Base-by-base conservation (phyloP, 2,113 vertebrate genomes). In the Phaethornis superciliosus region DNA sequence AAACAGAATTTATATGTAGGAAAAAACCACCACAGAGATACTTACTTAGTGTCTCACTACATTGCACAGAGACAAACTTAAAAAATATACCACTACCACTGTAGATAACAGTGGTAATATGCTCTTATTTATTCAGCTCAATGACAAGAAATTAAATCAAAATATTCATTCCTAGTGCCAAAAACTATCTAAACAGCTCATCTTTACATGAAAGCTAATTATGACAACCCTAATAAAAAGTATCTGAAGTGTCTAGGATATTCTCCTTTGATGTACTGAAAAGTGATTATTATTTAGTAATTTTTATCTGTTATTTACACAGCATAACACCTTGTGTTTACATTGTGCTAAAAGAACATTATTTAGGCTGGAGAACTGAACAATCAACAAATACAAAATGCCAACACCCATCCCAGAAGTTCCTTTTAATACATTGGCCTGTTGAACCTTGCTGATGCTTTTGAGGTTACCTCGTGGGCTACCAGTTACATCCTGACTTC, bases 161-260 rank as follows among this genome's bases (percentile, higher is more conserved):
- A 83, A 74, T 51, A 80, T 3, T 26, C n/a, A 83, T 76, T 72
- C 70, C 30, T 51, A 52, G 51, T 62, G 30, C 67, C 55, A 80
- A 67, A 79, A 93, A 10, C 32, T 17, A 74, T 47, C 52, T 81
- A 56, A 91, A 44, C 18, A 85, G 63, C 40, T 82, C 54, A 62
- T 62, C 75, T 91, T 96, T 85, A 80, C 40, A 54, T 5, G 51
- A 70, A 90, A 94, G 58, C 35, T 72, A 64, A 84, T 93, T 72
- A 91, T 0, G 3, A 82, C 46, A 67, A 72, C 20, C 10, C 62
- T 54, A 80, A 65, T 65, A 65, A 69, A 93, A 93, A 42, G 13
- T 33, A 85, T 33, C 27, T 72, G 47, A 81, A 85, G 82, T 85
- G 68, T 88, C 67, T 91, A 93, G 51, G 46, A 62, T 59, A 65